Evolutionary conservation across 2,888 invertebrate genomes (phyloP).

Genomic region (Microctonus aethiopoides): DNA sequence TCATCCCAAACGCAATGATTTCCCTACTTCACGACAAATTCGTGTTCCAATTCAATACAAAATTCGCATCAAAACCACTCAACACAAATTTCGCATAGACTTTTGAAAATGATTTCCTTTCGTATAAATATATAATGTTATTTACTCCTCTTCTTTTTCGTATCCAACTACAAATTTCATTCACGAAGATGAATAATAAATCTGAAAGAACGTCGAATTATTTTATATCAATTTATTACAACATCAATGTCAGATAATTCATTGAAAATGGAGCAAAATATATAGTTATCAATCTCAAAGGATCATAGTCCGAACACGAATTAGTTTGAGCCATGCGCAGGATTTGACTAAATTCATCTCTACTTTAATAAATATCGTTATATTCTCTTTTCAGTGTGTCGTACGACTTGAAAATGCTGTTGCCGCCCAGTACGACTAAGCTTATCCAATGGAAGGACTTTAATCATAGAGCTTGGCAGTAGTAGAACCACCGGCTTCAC

Average conservation of each 20-base stretch:
- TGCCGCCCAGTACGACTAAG: constrained; percentile 43
- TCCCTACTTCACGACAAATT: too few relatives aligned
- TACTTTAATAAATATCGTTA: neutral
- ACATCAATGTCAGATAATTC: constrained; percentile 6
- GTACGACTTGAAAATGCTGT: constrained; percentile 31
- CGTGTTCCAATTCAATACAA: too few relatives aligned
- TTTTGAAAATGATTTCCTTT: too few relatives aligned
- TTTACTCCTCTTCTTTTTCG: neutral
- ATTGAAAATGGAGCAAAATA: constrained; percentile 10
- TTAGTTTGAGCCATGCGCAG: constrained; percentile 47
- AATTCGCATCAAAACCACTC: too few relatives aligned
- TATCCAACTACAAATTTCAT: neutral
- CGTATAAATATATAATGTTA: too few relatives aligned
- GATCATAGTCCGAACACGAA: constrained; percentile 45
- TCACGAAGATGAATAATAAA: neutral
- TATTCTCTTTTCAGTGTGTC: constrained; percentile 31
- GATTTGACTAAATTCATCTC: constrained; percentile 45
- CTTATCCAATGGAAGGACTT: constrained; percentile 52
- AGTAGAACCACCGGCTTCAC: neutral
- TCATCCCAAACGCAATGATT: too few relatives aligned
- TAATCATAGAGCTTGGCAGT: constrained; percentile 47
- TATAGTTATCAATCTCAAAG: constrained; percentile 26
- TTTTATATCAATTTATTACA: neutral
- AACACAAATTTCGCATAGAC: too few relatives aligned
- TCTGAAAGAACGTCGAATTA: neutral